Evolutionary conservation across 2,888 invertebrate species (phyloP), one percentile per base, ranked within the genome.

Genomic region (Dicroscelio sp.): DNA sequence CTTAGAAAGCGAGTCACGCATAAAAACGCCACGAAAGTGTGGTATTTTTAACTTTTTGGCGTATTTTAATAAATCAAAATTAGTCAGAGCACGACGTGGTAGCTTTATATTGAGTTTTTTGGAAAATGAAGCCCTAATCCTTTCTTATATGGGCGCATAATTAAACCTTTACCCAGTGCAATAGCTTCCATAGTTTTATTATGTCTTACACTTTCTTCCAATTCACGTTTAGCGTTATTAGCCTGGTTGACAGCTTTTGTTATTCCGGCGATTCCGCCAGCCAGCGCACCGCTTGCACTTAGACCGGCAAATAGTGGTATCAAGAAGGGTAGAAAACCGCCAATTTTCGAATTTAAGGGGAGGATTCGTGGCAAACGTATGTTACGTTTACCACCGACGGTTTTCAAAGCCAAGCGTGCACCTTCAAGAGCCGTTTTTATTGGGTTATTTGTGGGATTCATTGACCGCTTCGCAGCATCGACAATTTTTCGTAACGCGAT

Each of bases 231-330:
- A 14, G 96, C 96, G 75, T 85, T 86, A 89, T 95, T 96, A 4
- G 95, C 93, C 75, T 96, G 93, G 88, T 95, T 96, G 20, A 95
- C 94, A 25, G 96, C 94, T 83, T 95, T 96, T 5, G 95, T 94
- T 35, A 96, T 95, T 78, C 95, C 95, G 20, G 96, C 94, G 43
- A 95, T 95, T 31, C 96, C 63, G 6, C 27, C 23, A 10, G 14
- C 63, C 30, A 20, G 63, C 30, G 31, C 5, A 30, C 58, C 58
- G 14, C 3, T 14, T 25, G 27, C 92, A 83, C 91, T 92, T 0
- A 95, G 78, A 14, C 93, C 95, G 0, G 94, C 93, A 65, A 95
- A 93, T 14, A 94, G 3, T 6, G 93, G 92, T 23, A 95, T 86
- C 6, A 71, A 30, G 17, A 71, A 30, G 17, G 71, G 31, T 27